Base-by-base conservation (phyloP, 2,888 invertebrate species). In the Dryobotodes eremita region DNA sequence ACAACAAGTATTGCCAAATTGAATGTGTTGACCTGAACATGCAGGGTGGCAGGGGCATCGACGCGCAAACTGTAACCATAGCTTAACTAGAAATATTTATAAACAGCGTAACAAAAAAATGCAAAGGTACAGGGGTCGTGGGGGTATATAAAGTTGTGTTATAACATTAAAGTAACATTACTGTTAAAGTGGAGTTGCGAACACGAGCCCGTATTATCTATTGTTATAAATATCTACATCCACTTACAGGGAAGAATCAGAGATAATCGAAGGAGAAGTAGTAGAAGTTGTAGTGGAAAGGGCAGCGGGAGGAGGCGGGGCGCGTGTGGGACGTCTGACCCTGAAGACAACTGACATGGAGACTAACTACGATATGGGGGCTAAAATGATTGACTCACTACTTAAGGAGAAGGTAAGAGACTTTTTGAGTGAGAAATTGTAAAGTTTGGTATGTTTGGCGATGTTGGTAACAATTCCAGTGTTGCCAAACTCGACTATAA, bases 271-370 rank as follows among this genome's bases (percentile, higher is more conserved):
- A 93, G 99, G 99, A 0, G 99, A 99, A 96, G 99, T 99, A 1
- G 99, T 99, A 0, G 99, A 99, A 91, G 98, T 99, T 68, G 99
- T 99, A 93, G 98, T 99, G 50, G 99, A 99, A 92, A 97, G 99
- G 36, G 99, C 99, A 0, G 99, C 99, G 0, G 98, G 99, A 0
- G 99, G 95, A 0, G 96, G 95, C 0, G 97, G 97, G 0, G 98
- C 98, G 0, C 98, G 99, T 94, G 98, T 99, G 66, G 99, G 99
- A 2, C 99, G 99, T 90, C 97, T 99, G 57, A 99, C 99, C 0
- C 96, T 99, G 68, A 99, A 99, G 97, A 99, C 99, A 0, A 99
- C 99, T 0, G 99, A 99, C 94, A 99, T 99, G 99, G 99, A 99
- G 95, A 99, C 99, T 0, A 98, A 99, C 85, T 99, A 99, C 93